phyloP scores from a whole-genome alignment of 2,797 vertebrate genomes.

The Enteromius argenteus region DNA sequence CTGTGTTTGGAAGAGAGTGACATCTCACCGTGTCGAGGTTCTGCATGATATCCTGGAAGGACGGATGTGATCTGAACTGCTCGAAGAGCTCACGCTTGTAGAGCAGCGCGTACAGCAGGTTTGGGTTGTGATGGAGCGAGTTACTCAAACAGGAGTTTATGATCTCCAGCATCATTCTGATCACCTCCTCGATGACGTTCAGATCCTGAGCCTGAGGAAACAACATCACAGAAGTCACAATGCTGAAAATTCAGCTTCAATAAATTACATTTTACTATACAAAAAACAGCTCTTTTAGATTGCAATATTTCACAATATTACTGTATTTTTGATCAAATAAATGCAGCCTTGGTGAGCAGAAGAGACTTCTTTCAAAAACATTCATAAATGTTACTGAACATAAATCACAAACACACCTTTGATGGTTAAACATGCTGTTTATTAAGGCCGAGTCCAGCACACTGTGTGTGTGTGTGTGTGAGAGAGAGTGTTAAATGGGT shows the following conservation, averaged over 20 bases:
- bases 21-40: slow-evolving; percentile 93
- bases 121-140: slow-evolving; percentile 97
- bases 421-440: not conserved
- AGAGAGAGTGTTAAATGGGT: not conserved
- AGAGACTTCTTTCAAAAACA: not conserved
- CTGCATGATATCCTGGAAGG: slow-evolving; percentile 99
- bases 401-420: not conserved
- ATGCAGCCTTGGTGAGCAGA: not conserved
- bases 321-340: not conserved
- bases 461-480: not conserved
- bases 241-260: not conserved
- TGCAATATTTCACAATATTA: not conserved
- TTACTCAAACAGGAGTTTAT: slow-evolving; percentile 96
- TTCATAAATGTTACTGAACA: not conserved
- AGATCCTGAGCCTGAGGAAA: slow-evolving; percentile 90
- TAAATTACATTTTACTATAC: not conserved
- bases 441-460: not conserved
- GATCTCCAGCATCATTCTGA: slow-evolving; percentile 98
- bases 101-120: slow-evolving; percentile 94
- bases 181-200: slow-evolving; percentile 97
- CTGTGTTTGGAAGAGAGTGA: not conserved
- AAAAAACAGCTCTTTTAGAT: not conserved
- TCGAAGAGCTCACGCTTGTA: slow-evolving; percentile 98
- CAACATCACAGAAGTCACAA: slow-evolving; percentile 27
- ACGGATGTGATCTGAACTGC: slow-evolving; percentile 94